Base-by-base conservation (phyloP, 1,140 invertebrate species). In the Belonocnema kinseyi region DNA sequence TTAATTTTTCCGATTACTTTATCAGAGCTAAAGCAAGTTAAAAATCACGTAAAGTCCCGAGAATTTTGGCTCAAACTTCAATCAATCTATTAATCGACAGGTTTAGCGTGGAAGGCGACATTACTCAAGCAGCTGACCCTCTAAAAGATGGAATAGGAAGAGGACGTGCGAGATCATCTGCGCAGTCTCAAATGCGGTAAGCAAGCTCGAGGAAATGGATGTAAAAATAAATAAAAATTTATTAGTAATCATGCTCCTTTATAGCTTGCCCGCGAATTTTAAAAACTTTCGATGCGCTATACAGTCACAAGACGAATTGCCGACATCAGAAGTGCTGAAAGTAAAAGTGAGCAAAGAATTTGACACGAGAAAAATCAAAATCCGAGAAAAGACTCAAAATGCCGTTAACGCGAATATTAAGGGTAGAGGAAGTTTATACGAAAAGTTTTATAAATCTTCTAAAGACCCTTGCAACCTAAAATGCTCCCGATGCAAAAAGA, bases 51-150 rank as follows among this genome's bases (percentile, higher is more conserved):
- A 8, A 72, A 11, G 5, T 50, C 33, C 8, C 26, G 70, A 21
- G 26, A 72, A 52, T 6, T 72, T 16, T 72, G 40, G 70, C 5
- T 72, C 12, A 72, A 72, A 72, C 40, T 72, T 19, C 70, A 72
- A 7, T 72, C 70, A 3, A 72, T 72, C 19, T 72, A 72, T 12
- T n/a, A 72, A 13, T 50, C 4, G 40, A 40, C 40, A 40, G 40
- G 40, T 0, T 7, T 7, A 5, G 1, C 40, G 40, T 5, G 40
- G 10, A 72, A 72, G 13, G 50, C 16, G 6, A 72, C 33, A 5
- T 46, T 72, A 14, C 70, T 72, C 16, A 72, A 72, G 11, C 70
- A 72, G 17, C 33, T 72, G 17, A 72, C 17, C 6, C 21, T 72
- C 3, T 26, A 51, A 56, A n/a, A n/a, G n/a, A n/a, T n/a, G n/a